Evolutionary conservation across 2,888 invertebrate genomes (phyloP).

Genomic region (Salticus scenicus): DNA sequence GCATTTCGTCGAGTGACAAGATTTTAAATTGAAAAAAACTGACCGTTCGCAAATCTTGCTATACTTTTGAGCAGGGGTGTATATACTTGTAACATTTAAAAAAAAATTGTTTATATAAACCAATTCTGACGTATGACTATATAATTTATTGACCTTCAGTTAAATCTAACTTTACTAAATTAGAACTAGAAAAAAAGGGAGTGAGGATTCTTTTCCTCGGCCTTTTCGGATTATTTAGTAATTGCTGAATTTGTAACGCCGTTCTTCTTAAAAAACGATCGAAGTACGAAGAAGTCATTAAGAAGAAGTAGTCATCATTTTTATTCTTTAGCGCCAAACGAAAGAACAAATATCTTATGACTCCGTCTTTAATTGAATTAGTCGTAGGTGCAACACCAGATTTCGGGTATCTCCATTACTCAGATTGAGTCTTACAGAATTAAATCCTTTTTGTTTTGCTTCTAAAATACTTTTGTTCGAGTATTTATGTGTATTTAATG

Average conservation of each 20-base stretch:
- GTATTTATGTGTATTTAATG: slow-evolving; percentile 7
- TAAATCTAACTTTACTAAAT: too few relatives aligned
- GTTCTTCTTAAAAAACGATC: background rate
- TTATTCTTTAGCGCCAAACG: background rate
- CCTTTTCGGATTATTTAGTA: background rate
- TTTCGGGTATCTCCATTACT: background rate
- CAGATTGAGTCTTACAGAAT: background rate
- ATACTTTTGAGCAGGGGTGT: too few relatives aligned
- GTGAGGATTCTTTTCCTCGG: background rate
- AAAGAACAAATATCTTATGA: slow-evolving; percentile 3
- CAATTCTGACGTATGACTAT: too few relatives aligned
- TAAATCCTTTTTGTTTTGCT: background rate
- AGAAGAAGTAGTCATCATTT: background rate
- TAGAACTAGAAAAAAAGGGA: too few relatives aligned
- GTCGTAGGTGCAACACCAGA: background rate
- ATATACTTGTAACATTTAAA: too few relatives aligned
- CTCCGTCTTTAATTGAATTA: background rate
- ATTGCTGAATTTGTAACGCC: background rate
- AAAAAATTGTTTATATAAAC: too few relatives aligned
- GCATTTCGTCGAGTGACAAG: too few relatives aligned
- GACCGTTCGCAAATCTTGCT: too few relatives aligned
- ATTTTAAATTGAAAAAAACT: too few relatives aligned
- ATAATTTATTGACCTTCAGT: too few relatives aligned
- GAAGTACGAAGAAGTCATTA: background rate
- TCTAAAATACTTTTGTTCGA: background rate